Percentiles rank a stretch among this genome's conserved stretches.
Conservation (phyloP, 2,888 invertebrate genomes). For the Drosophila falleni region DNA sequence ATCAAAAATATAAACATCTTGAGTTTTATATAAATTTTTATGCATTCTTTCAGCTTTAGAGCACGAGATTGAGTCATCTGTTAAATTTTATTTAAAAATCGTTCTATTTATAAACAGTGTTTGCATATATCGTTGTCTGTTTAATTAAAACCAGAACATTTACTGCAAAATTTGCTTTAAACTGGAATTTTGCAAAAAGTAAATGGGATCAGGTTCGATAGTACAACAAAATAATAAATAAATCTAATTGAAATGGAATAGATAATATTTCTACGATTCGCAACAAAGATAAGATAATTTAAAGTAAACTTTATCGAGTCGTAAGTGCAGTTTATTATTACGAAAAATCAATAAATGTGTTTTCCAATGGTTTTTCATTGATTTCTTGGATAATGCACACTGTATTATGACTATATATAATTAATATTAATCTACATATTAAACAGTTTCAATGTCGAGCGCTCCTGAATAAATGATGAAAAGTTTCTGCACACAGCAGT, state of each 20-base stretch:
- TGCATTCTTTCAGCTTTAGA: constrained; percentile 33
- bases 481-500: constrained; percentile 11
- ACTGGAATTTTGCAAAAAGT: constrained; percentile 2
- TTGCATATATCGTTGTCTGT: constrained; percentile 27
- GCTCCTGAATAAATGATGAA: constrained; percentile 13
- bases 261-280: background rate
- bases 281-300: constrained; percentile 8
- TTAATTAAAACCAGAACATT: constrained; percentile 13
- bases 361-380: background rate
- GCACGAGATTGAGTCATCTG: constrained; percentile 41
- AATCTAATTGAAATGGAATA: background rate
- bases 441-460: constrained; percentile 3
- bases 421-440: constrained; percentile 2
- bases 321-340: background rate
- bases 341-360: constrained; percentile 2
- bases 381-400: constrained; percentile 3
- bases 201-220: background rate
- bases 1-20: constrained; percentile 17
- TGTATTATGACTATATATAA: background rate
- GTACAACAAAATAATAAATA: background rate
- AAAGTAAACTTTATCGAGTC: background rate
- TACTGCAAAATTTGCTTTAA: constrained; percentile 3
- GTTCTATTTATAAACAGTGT: constrained; percentile 43
- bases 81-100: constrained; percentile 23
- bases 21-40: constrained; percentile 32